Conservation (phyloP, 2,888 invertebrate genomes). For the Chymomyza procnemis region DNA sequence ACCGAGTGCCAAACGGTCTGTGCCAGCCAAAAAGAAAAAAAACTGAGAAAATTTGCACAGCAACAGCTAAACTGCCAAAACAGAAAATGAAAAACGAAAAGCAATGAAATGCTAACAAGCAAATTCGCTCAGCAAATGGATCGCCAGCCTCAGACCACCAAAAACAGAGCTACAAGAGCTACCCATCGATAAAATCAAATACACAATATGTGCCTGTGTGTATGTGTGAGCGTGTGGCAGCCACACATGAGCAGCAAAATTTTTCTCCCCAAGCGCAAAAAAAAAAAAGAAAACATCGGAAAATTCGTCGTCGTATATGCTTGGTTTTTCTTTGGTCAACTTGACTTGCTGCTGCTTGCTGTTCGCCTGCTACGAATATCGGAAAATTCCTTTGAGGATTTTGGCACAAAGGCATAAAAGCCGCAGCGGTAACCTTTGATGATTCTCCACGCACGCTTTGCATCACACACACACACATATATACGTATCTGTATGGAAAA, state of each 20-base stretch:
- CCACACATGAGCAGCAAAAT: conserved; percentile 70
- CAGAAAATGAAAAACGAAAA: background rate
- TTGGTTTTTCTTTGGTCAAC: conserved; percentile 65
- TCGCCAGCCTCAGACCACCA: conserved; percentile 17
- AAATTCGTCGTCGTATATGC: conserved; percentile 64
- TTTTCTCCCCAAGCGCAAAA: conserved; percentile 57
- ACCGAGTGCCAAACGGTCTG: background rate
- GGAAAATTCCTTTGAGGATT: conserved; percentile 78
- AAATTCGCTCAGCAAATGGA: conserved; percentile 37
- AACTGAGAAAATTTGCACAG: background rate
- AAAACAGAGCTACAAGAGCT: conserved; percentile 58
- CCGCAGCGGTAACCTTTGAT: conserved; percentile 74
- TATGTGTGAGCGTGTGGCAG: conserved; percentile 13
- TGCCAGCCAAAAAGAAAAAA: background rate
- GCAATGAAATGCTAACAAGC: conserved; percentile 29
- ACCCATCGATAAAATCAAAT: conserved; percentile 59
- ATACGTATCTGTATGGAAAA: background rate
- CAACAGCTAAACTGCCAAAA: conserved; percentile 9
- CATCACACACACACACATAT: conserved; percentile 12
- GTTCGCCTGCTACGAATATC: conserved; percentile 76
- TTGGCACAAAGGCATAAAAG: conserved; percentile 71
- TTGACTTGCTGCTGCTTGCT: conserved; percentile 53
- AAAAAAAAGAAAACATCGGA: conserved; percentile 55
- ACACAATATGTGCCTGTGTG: conserved; percentile 15
- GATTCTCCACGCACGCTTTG: conserved; percentile 61